phyloP scores from a whole-genome alignment of 2,888 invertebrate species.

The Lochmaea capreae region DNA sequence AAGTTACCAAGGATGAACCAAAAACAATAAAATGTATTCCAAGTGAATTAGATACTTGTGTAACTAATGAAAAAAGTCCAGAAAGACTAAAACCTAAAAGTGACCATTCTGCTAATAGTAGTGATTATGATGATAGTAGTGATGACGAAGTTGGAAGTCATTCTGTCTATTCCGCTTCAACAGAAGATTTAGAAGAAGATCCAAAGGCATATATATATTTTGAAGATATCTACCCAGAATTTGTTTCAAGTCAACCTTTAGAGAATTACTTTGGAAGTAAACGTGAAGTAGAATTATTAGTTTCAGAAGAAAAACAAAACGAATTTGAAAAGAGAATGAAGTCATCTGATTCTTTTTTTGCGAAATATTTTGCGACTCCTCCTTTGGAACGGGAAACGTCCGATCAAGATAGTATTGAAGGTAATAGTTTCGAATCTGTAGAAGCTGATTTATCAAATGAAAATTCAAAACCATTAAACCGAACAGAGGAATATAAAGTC shows the following conservation, averaged over 20 bases:
- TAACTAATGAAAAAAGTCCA: not conserved
- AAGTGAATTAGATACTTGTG: not conserved
- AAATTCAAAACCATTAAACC: too few relatives aligned
- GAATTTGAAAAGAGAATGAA: conserved; percentile 28
- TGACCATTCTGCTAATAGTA: not conserved
- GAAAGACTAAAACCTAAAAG: not conserved
- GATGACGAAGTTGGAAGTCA: conserved; percentile 24
- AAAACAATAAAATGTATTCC: not conserved
- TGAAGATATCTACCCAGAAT: conserved; percentile 46
- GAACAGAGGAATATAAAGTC: not conserved
- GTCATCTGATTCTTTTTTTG: conserved; percentile 54
- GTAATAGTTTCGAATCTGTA: not conserved
- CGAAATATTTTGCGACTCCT: conserved; percentile 49
- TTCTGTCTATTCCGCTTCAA: conserved; percentile 46
- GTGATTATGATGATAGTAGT: not conserved
- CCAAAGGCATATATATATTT: conserved; percentile 42
- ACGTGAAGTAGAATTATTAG: not conserved
- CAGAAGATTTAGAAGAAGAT: conserved; percentile 48
- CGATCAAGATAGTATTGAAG: not conserved
- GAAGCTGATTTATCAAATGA: not conserved
- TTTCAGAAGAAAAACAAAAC: conserved; percentile 11
- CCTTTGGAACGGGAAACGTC: not conserved
- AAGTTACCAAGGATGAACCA: conserved; percentile 1
- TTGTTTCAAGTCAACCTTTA: conserved; percentile 39
- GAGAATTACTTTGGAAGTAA: conserved; percentile 10